A percentile compares a stretch with the other conserved stretches of the same genome.
phyloP scores from a whole-genome alignment of 1,140 invertebrate genomes.

The Pectinophora gossypiella region DNA sequence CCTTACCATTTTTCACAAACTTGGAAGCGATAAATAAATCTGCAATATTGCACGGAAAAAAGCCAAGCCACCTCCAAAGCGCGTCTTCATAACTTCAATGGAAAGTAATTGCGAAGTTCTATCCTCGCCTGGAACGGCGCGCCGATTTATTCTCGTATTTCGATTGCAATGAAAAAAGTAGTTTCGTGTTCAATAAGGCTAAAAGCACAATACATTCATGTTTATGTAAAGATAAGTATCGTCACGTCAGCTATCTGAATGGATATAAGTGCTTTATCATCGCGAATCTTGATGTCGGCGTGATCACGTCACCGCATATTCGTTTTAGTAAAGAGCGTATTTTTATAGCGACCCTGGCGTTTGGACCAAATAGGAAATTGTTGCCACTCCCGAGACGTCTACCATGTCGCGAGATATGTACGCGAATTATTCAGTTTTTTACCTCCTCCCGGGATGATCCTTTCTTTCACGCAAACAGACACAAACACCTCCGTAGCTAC shows the following conservation, averaged over 20 bases:
- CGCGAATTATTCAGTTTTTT: slow-evolving; percentile 63
- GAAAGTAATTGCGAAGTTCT: slow-evolving; percentile 2
- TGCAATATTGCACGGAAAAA: slow-evolving; percentile 3
- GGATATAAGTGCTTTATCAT: slow-evolving; percentile 7
- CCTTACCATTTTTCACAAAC: slow-evolving; percentile 2
- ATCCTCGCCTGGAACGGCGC: neutral
- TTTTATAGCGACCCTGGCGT: slow-evolving; percentile 37
- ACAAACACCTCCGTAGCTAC: slow-evolving; percentile 13
- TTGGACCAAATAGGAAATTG: slow-evolving; percentile 55
- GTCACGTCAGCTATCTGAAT: too few species aligned
- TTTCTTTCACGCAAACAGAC: slow-evolving; percentile 20
- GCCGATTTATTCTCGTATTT: neutral
- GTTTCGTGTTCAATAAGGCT: neutral
- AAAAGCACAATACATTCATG: neutral
- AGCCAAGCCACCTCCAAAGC: neutral
- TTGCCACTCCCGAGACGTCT: slow-evolving; percentile 47
- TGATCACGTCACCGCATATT: slow-evolving; percentile 34
- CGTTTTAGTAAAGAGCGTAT: slow-evolving; percentile 39
- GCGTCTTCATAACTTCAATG: slow-evolving; percentile 3
- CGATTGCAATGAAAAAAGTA: neutral
- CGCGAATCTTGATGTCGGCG: slow-evolving; percentile 22
- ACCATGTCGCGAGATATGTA: slow-evolving; percentile 52
- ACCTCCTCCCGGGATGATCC: slow-evolving; percentile 41
- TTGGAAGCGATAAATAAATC: slow-evolving; percentile 3
- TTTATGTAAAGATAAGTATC: too few species aligned